Percentiles rank a stretch among this genome's conserved stretches.
Evolutionary conservation across 2,113 vertebrate species (phyloP).

Genomic region (Arvicanthis niloticus): DNA sequence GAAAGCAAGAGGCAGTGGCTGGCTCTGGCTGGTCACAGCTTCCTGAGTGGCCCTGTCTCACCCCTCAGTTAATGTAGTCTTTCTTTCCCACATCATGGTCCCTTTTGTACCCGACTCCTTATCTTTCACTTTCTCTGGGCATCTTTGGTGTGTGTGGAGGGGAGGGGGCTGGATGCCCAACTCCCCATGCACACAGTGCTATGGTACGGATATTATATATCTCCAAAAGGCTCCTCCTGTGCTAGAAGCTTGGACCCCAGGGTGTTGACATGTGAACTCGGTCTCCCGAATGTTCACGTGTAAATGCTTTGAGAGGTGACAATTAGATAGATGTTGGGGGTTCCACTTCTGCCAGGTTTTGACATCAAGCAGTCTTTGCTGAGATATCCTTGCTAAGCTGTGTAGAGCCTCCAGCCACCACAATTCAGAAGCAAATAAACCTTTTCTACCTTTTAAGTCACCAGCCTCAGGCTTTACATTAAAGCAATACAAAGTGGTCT

Average conservation of each 20-base stretch:
- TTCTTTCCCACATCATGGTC: background rate
- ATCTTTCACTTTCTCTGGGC: background rate
- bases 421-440: background rate
- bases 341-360: background rate
- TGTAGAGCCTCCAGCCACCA: background rate
- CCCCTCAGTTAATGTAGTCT: background rate
- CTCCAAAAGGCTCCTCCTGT: background rate
- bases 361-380: background rate
- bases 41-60: rapidly evolving
- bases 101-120: background rate
- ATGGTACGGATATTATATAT: background rate
- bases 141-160: background rate
- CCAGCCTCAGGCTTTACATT: background rate
- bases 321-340: no score
- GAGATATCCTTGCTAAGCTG: background rate
- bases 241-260: background rate
- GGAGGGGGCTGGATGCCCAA: background rate
- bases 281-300: background rate
- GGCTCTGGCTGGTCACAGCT: background rate
- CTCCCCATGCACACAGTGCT: rapidly evolving
- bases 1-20: rapidly evolving
- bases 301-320: background rate
- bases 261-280: no score
- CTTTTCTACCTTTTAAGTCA: background rate
- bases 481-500: no score